Base-by-base conservation (phyloP, 2,113 vertebrate species). In the Lophotis ruficrista region DNA sequence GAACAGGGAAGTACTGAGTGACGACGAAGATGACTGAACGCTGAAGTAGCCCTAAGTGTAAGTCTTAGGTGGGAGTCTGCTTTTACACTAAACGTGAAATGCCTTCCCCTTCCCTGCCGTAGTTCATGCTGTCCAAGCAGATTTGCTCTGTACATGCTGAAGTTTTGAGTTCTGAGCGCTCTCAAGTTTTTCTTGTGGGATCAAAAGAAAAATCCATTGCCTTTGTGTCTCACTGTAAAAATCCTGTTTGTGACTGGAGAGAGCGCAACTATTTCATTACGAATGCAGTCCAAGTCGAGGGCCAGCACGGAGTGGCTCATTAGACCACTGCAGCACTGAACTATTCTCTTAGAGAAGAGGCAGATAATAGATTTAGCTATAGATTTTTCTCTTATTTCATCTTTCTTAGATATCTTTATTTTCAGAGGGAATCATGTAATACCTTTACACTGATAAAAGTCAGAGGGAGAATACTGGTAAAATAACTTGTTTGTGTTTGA, bases 331-430 rank as follows among this genome's bases (percentile, higher is more conserved):
- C 78, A 81, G 86, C 85, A 83, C 57, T 30, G 30, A 96, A 11
- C 54, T 93, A 5, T 51, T 84, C 90, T 92, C 91, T 65, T 62
- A 92, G 89, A 58, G 53, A 89, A 37, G 68, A 88, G 75, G 33
- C 60, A 93, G 89, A 90, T 82, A 86, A 83, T 38, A 57, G 53
- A 91, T 70, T 83, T 94, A 91, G 43, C 38, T 93, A 69, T 77
- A 47, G 60, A 85, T 92, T 95, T 95, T 92, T 50, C 56, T 83
- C 47, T 72, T 82, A 68, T 83, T 96, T 96, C 41, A 83, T 91
- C 72, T 83, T 81, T n/a, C 47, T 81, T 45, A 58, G 77, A 48
- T 71, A 60, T 35, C 60, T 89, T 73, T 64, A 28, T 95, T 95
- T 95, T 94, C 89, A 82, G 77, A 84, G 38, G 24, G 64, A 91